A percentile compares a stretch with the other conserved stretches of the same genome.
Conservation (phyloP, 2,797 vertebrate genomes). For the Hydrocynus forskahlii region DNA sequence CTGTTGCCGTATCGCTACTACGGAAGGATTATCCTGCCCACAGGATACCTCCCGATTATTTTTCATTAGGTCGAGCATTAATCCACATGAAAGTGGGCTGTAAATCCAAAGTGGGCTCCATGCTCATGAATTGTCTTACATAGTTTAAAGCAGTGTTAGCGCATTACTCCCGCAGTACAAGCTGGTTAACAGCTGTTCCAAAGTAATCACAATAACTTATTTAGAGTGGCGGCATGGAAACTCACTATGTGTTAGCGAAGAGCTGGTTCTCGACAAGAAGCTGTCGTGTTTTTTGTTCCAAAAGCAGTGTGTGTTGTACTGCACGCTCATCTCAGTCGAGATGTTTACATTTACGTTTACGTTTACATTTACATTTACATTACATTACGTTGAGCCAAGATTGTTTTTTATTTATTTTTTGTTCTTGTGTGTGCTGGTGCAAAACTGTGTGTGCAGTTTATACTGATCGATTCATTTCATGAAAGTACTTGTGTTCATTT, state of each 20-base stretch:
- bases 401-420: no score
- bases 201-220: neutral
- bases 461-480: neutral
- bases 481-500: no score
- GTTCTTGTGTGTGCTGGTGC: no score
- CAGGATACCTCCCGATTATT: conserved; percentile 23
- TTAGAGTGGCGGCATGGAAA: neutral
- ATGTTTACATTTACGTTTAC: no score
- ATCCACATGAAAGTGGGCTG: conserved; percentile 22
- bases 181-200: neutral
- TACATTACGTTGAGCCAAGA: neutral
- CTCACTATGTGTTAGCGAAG: neutral
- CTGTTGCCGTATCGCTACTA: conserved; percentile 8
- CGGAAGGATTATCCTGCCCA: conserved; percentile 19
- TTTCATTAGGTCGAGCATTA: conserved; percentile 19
- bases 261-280: neutral
- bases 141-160: neutral
- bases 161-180: conserved; percentile 5
- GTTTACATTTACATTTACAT: no score
- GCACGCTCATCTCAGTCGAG: no score
- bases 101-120: conserved; percentile 7
- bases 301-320: neutral
- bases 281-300: neutral
- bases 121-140: conserved; percentile 3
- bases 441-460: neutral